Percentiles rank a stretch among this genome's conserved stretches.
Evolutionary conservation across 2,113 vertebrate species (phyloP).

Genomic region (Gracilinanus agilis): DNA sequence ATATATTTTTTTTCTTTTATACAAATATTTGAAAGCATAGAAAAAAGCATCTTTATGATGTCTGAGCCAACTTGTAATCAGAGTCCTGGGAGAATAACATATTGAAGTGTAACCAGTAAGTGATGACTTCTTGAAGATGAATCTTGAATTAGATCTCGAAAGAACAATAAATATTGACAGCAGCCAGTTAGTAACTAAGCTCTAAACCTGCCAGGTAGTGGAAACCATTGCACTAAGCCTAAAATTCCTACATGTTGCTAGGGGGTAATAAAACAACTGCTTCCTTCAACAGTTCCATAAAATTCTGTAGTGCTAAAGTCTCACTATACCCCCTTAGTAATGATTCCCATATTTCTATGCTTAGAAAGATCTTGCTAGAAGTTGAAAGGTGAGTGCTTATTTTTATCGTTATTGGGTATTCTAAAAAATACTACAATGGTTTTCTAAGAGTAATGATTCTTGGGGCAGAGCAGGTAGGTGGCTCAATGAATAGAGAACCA

Average conservation of each 20-base stretch:
- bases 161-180: not conserved
- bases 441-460: not conserved
- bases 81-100: not conserved
- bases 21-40: not conserved
- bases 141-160: not conserved
- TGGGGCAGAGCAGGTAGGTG: no score
- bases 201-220: not conserved
- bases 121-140: not conserved
- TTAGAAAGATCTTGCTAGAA: not conserved
- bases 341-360: not conserved
- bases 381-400: not conserved
- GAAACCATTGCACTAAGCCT: not conserved
- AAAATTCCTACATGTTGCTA: not conserved
- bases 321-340: not conserved
- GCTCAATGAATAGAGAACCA: no score
- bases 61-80: not conserved
- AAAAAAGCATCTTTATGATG: not conserved
- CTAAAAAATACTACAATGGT: not conserved
- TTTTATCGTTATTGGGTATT: not conserved
- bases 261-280: not conserved
- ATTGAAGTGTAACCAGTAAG: not conserved
- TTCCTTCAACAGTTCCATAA: not conserved
- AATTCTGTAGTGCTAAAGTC: not conserved
- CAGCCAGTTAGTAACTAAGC: not conserved
- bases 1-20: not conserved